Conservation (phyloP, 2,797 vertebrate species). For the Catostomus latipinnis region DNA sequence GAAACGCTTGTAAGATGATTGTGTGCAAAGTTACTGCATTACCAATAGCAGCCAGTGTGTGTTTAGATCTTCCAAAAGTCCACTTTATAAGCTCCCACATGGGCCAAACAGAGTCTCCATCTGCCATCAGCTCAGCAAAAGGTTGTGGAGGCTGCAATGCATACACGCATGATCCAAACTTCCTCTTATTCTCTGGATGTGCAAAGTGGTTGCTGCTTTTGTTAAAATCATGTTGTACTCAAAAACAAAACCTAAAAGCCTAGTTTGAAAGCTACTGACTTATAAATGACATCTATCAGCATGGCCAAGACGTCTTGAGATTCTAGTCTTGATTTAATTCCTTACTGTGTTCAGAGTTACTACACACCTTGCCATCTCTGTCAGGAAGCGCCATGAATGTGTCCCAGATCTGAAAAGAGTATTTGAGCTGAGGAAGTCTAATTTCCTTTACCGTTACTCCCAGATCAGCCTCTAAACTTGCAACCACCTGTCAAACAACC, state of each 20-base stretch:
- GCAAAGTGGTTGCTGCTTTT: neutral
- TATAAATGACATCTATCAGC: neutral
- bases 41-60: conserved; percentile 88
- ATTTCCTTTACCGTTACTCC: conserved; percentile 82
- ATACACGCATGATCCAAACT: neutral
- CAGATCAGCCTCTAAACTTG: conserved; percentile 79
- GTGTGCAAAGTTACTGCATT: conserved; percentile 42
- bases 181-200: neutral
- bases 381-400: conserved; percentile 81
- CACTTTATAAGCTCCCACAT: conserved; percentile 89
- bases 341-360: neutral
- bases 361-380: conserved; percentile 78
- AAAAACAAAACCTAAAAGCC: neutral
- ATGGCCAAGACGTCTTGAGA: no score
- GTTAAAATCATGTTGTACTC: neutral
- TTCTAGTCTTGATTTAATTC: no score
- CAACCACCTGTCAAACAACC: conserved; percentile 76
- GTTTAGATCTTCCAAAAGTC: conserved; percentile 82
- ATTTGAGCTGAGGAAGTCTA: conserved; percentile 80
- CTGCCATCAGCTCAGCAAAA: conserved; percentile 79
- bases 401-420: conserved; percentile 86
- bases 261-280: neutral
- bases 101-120: conserved; percentile 80
- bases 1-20: no score
- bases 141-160: conserved; percentile 71